Percentiles rank a stretch among this genome's conserved stretches.
These are phyloP conservation scores for Saxicola maurus DNA, from an alignment of 2,797 vertebrate genomes.

Conservation along the genomic window DNA sequence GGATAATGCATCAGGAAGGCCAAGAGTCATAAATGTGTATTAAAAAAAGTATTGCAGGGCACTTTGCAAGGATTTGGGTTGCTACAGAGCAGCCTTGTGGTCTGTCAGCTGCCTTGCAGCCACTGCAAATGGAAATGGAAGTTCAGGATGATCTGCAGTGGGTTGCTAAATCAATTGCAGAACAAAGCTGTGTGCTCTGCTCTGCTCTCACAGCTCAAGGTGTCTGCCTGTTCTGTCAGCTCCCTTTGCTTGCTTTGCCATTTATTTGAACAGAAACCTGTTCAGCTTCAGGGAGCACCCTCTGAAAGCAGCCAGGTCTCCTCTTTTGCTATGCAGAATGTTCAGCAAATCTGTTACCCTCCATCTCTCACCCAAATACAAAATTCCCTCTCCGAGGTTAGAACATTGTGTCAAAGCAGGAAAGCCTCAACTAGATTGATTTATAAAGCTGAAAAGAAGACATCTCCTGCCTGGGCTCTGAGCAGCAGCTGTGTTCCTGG, in stretches of 20 bases:
- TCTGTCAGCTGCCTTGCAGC: background rate
- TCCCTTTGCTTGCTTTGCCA: background rate
- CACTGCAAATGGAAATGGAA: background rate
- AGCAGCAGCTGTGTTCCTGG: background rate
- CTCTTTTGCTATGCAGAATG: background rate
- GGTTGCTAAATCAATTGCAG: background rate
- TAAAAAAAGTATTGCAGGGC: background rate
- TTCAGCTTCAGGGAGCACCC: conserved; percentile 5
- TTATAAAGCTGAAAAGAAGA: conserved; percentile 10
- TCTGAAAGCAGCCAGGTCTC: background rate
- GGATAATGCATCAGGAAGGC: background rate
- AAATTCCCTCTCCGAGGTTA: background rate
- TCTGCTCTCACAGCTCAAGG: background rate
- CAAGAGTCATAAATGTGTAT: rapidly evolving
- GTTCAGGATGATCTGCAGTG: background rate
- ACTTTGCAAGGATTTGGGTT: background rate
- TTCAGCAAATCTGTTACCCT: conserved; percentile 25
- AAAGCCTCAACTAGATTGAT: background rate
- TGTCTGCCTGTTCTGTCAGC: background rate
- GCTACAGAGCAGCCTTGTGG: background rate
- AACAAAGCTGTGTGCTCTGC: background rate
- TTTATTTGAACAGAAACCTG: background rate
- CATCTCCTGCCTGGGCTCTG: background rate
- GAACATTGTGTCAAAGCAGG: background rate
- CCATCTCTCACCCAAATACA: background rate